Percentiles rank a stretch among this genome's conserved stretches.
Conservation (phyloP, 2,797 vertebrate species). For the Pelochelys cantorii region DNA sequence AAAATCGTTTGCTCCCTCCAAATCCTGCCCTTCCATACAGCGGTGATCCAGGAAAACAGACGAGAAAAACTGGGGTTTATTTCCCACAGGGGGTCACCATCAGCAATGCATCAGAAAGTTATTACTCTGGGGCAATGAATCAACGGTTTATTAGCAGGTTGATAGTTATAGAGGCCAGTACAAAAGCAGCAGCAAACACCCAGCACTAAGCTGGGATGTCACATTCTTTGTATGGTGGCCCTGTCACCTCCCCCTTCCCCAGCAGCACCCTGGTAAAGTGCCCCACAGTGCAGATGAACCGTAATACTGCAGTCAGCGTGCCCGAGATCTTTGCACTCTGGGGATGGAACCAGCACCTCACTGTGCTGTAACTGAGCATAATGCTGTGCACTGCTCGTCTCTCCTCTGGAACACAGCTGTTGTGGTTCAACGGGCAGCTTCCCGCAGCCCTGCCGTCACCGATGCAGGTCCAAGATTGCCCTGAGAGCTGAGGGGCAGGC, state of each 20-base stretch:
- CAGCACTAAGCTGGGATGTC: fast-evolving
- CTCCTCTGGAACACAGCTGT: neutral
- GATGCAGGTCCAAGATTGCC: neutral
- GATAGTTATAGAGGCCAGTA: neutral
- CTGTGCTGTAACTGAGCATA: neutral
- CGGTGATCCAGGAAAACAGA: fast-evolving
- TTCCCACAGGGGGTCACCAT: neutral
- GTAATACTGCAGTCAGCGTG: fast-evolving
- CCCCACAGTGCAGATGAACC: neutral
- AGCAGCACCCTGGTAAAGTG: fast-evolving
- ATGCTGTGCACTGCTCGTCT: neutral
- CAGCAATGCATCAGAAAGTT: fast-evolving
- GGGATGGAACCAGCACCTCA: fast-evolving
- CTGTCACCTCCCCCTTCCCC: neutral
- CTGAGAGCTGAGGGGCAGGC: neutral
- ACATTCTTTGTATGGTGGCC: neutral
- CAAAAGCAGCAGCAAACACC: neutral
- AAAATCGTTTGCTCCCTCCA: neutral
- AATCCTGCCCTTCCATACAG: neutral
- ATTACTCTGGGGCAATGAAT: slow-evolving; percentile 49
- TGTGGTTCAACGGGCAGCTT: neutral
- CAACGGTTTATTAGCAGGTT: slow-evolving; percentile 62
- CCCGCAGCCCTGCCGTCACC: neutral
- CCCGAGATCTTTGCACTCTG: too few relatives aligned
- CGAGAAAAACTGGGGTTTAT: neutral